phyloP scores from a whole-genome alignment of 35 echinoderm and acorn worm species.

The Diadema setosum region DNA sequence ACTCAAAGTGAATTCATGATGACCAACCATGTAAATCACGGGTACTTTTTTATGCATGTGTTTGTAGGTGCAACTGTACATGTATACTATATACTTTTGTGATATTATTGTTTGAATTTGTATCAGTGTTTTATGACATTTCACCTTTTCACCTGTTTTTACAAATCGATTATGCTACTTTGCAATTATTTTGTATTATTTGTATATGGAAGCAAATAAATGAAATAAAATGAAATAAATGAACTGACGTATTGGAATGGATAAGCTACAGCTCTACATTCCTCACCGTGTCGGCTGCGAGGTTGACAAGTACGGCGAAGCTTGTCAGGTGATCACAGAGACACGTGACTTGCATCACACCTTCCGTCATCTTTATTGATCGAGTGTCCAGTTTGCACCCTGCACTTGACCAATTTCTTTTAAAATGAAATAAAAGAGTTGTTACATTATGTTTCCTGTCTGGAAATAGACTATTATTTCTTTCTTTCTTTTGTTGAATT shows the following conservation, averaged over 20 bases:
- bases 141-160: neutral
- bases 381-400: neutral
- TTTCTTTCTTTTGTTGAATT: no score
- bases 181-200: no score
- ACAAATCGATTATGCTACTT: no score
- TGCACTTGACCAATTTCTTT: neutral
- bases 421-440: neutral
- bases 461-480: no score
- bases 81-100: neutral
- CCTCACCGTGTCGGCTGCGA: neutral
- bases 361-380: neutral
- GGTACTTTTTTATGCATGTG: no score
- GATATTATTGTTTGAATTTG: neutral
- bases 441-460: no score
- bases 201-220: no score
- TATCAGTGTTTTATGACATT: neutral
- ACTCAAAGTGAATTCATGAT: no score
- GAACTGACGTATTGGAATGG: neutral
- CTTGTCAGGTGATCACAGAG: constrained; percentile 8
- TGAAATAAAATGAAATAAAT: neutral
- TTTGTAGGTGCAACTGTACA: neutral
- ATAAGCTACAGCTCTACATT: neutral
- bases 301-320: neutral
- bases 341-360: neutral
- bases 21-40: no score